These are phyloP conservation scores for Drosophila guanche DNA, from an alignment of 1,140 invertebrate species.

Conservation along the genomic window DNA sequence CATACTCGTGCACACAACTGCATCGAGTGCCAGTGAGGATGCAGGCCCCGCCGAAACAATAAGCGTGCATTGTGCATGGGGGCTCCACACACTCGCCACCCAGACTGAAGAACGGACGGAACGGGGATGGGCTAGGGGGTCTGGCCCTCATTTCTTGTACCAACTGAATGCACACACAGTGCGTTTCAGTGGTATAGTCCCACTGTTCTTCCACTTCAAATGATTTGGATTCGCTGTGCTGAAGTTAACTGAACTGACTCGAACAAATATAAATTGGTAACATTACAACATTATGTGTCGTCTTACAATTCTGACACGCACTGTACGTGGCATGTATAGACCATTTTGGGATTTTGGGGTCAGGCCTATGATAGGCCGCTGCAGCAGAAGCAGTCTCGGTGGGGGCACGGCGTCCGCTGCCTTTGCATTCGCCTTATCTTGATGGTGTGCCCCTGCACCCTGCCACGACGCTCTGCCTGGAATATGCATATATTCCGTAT, in stretches of 20 bases:
- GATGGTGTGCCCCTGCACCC: conserved; percentile 17
- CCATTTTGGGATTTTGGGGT: conserved; percentile 59
- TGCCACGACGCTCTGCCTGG: neutral
- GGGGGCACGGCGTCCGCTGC: conserved; percentile 1
- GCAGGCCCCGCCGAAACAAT: conserved; percentile 48
- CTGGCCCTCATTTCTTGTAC: conserved; percentile 27
- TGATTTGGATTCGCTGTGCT: neutral
- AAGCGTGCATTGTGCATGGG: conserved; percentile 50
- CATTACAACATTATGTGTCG: neutral
- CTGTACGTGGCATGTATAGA: conserved; percentile 40
- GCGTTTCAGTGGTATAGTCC: neutral
- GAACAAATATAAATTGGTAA: neutral
- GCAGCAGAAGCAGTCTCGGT: conserved; percentile 26
- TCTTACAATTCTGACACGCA: conserved; percentile 6
- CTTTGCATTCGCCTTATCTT: conserved; percentile 28
- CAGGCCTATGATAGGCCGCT: conserved; percentile 44
- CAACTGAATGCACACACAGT: conserved; percentile 34
- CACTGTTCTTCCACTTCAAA: neutral
- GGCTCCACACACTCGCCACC: neutral
- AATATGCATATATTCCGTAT: conserved; percentile 21
- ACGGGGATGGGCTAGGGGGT: too few relatives aligned
- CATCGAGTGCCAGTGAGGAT: conserved; percentile 38
- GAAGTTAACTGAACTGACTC: neutral
- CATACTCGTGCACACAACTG: conserved; percentile 30
- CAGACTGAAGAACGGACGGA: neutral